These are phyloP conservation scores for Bombylius major DNA, from an alignment of 2,888 invertebrate genomes.

Conservation along the genomic window DNA sequence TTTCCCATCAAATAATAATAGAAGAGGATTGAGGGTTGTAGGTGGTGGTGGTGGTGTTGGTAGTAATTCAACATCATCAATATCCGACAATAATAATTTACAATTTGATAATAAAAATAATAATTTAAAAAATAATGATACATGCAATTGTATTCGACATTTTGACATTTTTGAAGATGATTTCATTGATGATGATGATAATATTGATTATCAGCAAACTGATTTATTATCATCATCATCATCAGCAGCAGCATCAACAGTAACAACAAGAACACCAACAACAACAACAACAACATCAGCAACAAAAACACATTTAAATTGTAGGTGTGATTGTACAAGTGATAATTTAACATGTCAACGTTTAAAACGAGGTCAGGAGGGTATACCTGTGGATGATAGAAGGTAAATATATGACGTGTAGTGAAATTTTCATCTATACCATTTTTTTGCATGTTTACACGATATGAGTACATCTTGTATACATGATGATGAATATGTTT, in stretches of 20 bases:
- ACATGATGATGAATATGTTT: background rate
- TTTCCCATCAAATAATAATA: conserved; percentile 1
- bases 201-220: background rate
- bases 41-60: conserved; percentile 2
- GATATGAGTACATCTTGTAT: background rate
- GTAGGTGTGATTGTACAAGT: conserved; percentile 53
- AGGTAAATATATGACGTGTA: conserved; percentile 38
- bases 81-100: background rate
- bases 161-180: conserved; percentile 33
- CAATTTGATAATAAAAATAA: background rate
- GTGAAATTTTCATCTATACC: background rate
- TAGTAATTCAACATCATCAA: background rate
- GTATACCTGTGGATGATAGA: conserved; percentile 49
- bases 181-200: conserved; percentile 10
- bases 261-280: background rate
- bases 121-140: background rate
- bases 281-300: background rate
- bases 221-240: background rate
- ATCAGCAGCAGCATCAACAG: background rate
- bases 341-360: conserved; percentile 45
- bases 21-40: background rate
- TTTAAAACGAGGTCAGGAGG: conserved; percentile 50
- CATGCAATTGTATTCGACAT: conserved; percentile 26
- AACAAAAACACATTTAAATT: conserved; percentile 20
- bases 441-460: background rate